Percentiles rank a stretch among this genome's conserved stretches.
Evolutionary conservation across 2,113 vertebrate genomes (phyloP).

Genomic region (Gavialis gangeticus): DNA sequence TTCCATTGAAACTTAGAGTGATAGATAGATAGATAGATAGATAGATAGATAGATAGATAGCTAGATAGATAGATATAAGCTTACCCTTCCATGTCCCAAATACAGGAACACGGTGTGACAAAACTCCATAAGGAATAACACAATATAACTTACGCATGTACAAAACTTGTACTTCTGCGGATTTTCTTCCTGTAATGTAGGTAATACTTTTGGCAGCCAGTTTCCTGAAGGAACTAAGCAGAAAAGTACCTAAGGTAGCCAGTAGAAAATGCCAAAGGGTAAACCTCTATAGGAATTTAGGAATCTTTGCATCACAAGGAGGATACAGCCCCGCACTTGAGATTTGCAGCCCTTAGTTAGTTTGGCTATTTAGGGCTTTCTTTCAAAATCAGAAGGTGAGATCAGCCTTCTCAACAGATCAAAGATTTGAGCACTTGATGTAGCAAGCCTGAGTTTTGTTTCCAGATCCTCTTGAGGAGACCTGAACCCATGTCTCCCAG

Average conservation of each 20-base stretch:
- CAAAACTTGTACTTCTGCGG: not conserved
- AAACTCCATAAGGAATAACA: not conserved
- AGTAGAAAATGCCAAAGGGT: too few species aligned
- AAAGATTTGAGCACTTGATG: too few species aligned
- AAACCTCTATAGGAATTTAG: not conserved
- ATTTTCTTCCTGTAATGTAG: not conserved
- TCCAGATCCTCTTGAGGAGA: too few species aligned
- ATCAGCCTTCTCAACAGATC: too few species aligned
- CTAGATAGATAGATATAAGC: not conserved
- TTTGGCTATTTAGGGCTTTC: too few species aligned
- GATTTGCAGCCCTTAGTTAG: too few species aligned
- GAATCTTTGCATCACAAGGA: not conserved
- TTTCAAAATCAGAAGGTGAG: too few species aligned
- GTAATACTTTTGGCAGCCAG: not conserved
- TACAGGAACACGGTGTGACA: not conserved
- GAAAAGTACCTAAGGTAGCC: too few species aligned
- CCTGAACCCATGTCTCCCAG: too few species aligned
- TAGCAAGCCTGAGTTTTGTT: too few species aligned
- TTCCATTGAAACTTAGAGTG: not conserved
- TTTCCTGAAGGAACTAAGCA: not conserved
- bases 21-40: too few species aligned
- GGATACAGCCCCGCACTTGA: not conserved
- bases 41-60: not conserved
- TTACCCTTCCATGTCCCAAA: not conserved
- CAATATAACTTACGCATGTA: not conserved